Evolutionary conservation across 2,797 vertebrate genomes (phyloP), one percentile per base, ranked within the genome.

Genomic region (Miopithecus talapoin): DNA sequence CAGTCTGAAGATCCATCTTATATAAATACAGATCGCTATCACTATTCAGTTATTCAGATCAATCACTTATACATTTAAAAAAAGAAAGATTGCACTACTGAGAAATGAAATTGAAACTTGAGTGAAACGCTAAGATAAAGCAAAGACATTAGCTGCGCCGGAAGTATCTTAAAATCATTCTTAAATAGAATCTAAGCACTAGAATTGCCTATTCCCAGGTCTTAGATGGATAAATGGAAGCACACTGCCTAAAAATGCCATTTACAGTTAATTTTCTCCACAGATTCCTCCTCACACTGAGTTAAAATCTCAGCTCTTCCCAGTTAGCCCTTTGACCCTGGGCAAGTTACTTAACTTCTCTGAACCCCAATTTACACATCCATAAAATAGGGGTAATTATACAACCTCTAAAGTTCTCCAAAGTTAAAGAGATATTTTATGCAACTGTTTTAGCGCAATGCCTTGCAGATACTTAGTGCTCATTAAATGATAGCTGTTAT

Each of bases 111-210:
- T 11, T 83, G 74, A 81, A 16, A 53, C 48, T 76, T 84, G 41
- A 74, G 8, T 92, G 33, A 91, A 95, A 83, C 41, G 90, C 39
- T 46, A 91, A 85, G 8, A 75, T 43, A 83, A 79, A 86, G 13
- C 10, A 50, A 93, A 75, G 46, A 91, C 10, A 28, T 61, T 91
- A 86, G 36, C 16, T 33, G 5, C 39, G 64, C 22, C 1, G 8
- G 85, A 68, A 53, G 64, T 64, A 85, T 83, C 24, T 93, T 89
- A 83, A 93, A 89, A 95, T 96, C 79, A 68, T 36, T 28, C 30
- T 86, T 84, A 93, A 74, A 70, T 72, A 93, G 43, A 95, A 86
- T 75, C 72, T 46, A 94, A 89, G 21, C 59, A 61, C 68, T 36
- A 91, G 4, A 39, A 57, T 84, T 96, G 26, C 43, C 43, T 85